Evolutionary conservation across 2,113 vertebrate species (phyloP).

Genomic region (Struthio camelus): DNA sequence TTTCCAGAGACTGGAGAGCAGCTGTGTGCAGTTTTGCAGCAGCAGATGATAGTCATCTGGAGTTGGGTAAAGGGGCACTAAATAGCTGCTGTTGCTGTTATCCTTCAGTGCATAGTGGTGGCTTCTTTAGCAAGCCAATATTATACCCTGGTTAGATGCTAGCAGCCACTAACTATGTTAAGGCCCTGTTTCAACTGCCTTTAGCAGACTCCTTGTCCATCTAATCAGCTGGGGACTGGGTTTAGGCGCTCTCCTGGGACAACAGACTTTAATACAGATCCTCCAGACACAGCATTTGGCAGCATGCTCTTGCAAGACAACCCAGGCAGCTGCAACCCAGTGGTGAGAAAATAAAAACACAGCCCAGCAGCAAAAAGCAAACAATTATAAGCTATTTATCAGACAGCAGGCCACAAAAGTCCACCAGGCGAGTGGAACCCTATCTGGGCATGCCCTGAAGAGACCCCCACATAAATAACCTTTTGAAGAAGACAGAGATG

Average conservation of each 20-base stretch:
- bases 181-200: not conserved
- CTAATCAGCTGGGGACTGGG: not conserved
- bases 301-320: not conserved
- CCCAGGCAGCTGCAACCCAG: not conserved
- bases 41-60: not conserved
- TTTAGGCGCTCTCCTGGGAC: not conserved
- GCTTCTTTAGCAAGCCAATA: not conserved
- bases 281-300: not conserved
- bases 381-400: not conserved
- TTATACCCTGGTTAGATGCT: not conserved
- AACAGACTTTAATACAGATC: not conserved
- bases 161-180: not conserved
- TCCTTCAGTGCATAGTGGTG: not conserved
- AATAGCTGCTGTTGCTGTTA: not conserved
- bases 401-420: not conserved
- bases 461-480: too few relatives aligned
- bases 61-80: not conserved
- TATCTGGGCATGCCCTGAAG: not conserved
- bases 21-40: not conserved
- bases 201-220: not conserved
- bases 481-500: not conserved
- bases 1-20: not conserved
- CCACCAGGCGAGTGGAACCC: not conserved
- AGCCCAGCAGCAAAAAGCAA: not conserved
- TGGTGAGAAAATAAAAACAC: not conserved